Evolutionary conservation across 2,888 invertebrate genomes (phyloP).

Genomic region (Drosophila rubida): DNA sequence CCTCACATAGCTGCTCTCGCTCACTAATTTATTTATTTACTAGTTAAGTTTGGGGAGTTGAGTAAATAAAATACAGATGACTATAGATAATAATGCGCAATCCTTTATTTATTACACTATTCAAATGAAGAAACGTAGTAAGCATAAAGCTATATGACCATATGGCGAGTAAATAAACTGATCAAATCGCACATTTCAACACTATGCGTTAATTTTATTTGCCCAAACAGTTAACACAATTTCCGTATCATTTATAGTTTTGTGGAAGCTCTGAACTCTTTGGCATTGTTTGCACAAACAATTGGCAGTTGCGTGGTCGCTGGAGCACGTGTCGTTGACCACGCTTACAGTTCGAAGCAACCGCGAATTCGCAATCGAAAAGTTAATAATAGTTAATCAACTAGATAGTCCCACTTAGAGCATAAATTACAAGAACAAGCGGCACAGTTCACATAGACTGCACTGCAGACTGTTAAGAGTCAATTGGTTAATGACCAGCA

Average conservation of each 20-base stretch:
- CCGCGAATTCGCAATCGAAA: neutral
- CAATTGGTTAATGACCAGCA: constrained; percentile 23
- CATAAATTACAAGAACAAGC: constrained; percentile 12
- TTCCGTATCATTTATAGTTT: constrained; percentile 10
- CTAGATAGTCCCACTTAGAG: constrained; percentile 22
- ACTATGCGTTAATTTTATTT: constrained; percentile 14
- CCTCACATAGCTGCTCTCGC: neutral
- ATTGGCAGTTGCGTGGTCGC: constrained; percentile 43
- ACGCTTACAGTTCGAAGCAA: constrained; percentile 16
- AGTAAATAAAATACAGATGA: neutral
- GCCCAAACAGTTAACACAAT: constrained; percentile 29
- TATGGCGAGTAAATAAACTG: constrained; percentile 7
- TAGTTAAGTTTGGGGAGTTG: neutral
- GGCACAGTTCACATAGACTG: constrained; percentile 16
- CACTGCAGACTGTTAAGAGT: neutral
- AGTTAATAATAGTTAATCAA: constrained; percentile 18
- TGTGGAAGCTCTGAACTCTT: constrained; percentile 4
- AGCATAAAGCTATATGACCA: neutral
- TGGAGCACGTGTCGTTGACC: constrained; percentile 54
- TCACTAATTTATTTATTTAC: neutral
- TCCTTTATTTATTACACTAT: neutral
- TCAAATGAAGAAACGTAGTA: neutral
- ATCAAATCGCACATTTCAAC: constrained; percentile 10
- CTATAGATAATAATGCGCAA: neutral
- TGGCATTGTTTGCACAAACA: constrained; percentile 37